These are phyloP conservation scores for Hafferia zeledoni DNA, from an alignment of 2,797 vertebrate species.

Conservation along the genomic window DNA sequence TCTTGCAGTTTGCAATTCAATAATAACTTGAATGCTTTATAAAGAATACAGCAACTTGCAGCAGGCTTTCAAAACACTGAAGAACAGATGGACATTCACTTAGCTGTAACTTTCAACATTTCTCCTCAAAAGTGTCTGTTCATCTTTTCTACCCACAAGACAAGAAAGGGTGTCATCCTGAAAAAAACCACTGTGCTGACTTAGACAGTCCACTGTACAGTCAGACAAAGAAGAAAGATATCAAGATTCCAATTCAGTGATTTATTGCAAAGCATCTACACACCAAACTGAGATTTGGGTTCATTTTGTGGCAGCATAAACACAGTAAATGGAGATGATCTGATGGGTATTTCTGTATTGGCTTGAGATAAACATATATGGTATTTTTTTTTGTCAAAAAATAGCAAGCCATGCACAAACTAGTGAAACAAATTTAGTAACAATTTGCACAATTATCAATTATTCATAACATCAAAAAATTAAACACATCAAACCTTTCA, in stretches of 20 bases:
- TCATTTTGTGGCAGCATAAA: background rate
- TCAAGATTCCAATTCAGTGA: background rate
- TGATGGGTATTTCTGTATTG: background rate
- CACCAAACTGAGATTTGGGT: background rate
- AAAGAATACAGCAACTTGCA: background rate
- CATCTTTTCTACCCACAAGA: background rate
- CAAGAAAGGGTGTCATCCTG: background rate
- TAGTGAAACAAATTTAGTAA: background rate
- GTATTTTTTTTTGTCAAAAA: background rate
- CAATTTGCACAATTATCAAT: background rate
- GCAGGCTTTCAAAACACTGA: background rate
- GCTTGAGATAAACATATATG: background rate
- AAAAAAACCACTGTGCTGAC: background rate
- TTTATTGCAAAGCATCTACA: background rate
- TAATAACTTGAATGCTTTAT: background rate
- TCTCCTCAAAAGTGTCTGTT: background rate
- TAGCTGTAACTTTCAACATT: background rate
- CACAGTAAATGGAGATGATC: background rate
- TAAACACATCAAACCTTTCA: background rate
- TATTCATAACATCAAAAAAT: background rate
- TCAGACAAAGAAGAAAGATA: background rate
- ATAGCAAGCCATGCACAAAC: background rate
- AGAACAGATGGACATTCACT: background rate
- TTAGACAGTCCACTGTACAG: accelerated
- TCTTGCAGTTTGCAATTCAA: background rate